A percentile compares a stretch with the other conserved stretches of the same genome.
Evolutionary conservation across 2,113 vertebrate genomes (phyloP).

Genomic region (Acrocephalus arundinaceus): DNA sequence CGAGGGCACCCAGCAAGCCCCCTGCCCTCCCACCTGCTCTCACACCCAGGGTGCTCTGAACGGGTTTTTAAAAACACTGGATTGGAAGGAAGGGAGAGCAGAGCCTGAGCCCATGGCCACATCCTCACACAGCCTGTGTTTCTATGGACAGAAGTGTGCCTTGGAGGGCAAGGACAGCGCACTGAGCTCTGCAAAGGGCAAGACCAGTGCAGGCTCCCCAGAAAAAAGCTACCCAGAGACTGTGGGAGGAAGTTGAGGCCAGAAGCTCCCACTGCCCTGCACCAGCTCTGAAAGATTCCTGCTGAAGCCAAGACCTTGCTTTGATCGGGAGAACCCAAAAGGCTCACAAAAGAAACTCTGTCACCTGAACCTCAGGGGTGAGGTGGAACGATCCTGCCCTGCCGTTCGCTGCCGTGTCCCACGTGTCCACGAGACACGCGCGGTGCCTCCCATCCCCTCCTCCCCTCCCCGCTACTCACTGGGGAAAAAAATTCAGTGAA

Average conservation of each 20-base stretch:
- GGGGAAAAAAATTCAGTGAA: not conserved
- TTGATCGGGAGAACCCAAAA: not conserved
- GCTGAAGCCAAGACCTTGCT: not conserved
- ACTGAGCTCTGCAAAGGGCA: not conserved
- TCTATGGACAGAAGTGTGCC: not conserved
- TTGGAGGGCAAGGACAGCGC: not conserved
- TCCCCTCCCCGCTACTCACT: not conserved
- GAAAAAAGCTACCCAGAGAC: not conserved
- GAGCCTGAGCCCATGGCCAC: fast-evolving
- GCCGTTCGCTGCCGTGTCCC: not conserved
- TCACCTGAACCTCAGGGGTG: not conserved
- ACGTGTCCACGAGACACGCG: not conserved
- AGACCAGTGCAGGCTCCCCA: not conserved
- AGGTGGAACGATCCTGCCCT: fast-evolving
- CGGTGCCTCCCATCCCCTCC: not conserved
- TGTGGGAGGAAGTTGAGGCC: not conserved
- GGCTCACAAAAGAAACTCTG: not conserved
- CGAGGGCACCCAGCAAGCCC: fast-evolving
- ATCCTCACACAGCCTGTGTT: not conserved
- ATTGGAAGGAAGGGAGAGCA: not conserved
- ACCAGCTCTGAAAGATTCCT: not conserved
- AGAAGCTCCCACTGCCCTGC: not conserved
- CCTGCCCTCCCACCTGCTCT: not conserved
- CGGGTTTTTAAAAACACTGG: not conserved
- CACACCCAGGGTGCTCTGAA: fast-evolving